These are phyloP conservation scores for Phainopepla nitens DNA, from an alignment of 2,113 vertebrate species.

Conservation along the genomic window DNA sequence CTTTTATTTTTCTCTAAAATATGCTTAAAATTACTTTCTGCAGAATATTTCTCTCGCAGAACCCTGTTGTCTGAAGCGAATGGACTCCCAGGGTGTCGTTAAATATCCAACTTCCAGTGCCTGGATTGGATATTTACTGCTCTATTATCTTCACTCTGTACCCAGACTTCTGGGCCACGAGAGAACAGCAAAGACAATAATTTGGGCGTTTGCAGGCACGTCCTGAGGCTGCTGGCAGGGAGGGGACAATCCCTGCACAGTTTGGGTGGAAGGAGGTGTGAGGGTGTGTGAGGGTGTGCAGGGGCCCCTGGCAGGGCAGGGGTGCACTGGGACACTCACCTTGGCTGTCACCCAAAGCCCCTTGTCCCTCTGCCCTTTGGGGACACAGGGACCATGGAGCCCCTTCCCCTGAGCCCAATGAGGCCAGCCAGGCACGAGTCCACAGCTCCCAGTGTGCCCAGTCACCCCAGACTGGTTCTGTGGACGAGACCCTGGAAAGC, in stretches of 20 bases:
- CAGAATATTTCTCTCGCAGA: not conserved
- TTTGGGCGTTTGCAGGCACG: not conserved
- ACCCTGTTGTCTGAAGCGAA: not conserved
- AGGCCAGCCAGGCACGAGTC: not conserved
- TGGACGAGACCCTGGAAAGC: not conserved
- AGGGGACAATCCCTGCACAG: not conserved
- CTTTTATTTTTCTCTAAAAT: not conserved
- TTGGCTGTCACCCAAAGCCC: accelerated
- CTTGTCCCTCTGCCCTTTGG: accelerated
- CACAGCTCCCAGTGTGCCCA: not conserved
- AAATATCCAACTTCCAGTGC: not conserved
- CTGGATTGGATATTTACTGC: not conserved
- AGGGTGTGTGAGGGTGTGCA: accelerated
- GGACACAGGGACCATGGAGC: accelerated
- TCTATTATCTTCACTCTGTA: not conserved
- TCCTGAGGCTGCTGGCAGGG: not conserved
- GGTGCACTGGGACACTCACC: accelerated
- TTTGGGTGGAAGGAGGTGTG: not conserved
- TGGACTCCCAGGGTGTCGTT: not conserved
- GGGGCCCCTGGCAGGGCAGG: not conserved
- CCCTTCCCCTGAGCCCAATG: accelerated
- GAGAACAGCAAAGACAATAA: not conserved
- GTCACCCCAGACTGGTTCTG: not conserved
- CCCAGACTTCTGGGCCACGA: not conserved
- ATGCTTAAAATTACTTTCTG: not conserved